These are phyloP conservation scores for Hydrotaea cyrtoneurina DNA, from an alignment of 2,888 invertebrate species.

Conservation along the genomic window DNA sequence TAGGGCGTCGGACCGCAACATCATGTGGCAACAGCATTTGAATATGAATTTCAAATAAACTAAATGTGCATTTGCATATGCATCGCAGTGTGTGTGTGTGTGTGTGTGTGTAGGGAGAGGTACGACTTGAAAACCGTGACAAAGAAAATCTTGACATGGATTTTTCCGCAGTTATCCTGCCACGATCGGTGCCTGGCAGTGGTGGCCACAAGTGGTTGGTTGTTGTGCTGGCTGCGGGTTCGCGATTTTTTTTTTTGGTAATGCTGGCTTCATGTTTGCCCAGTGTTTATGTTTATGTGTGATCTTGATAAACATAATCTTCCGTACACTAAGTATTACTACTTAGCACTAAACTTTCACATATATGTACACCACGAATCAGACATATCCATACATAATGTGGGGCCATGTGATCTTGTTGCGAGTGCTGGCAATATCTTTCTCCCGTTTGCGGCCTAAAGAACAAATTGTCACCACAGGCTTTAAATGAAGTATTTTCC, in stretches of 20 bases:
- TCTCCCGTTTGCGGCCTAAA: background rate
- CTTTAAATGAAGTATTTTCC: slow-evolving; percentile 13
- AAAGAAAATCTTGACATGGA: slow-evolving; percentile 56
- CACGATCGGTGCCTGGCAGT: slow-evolving; percentile 53
- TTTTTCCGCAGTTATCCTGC: slow-evolving; percentile 58
- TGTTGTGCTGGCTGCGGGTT: background rate
- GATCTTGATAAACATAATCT: slow-evolving; percentile 56
- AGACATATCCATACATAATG: slow-evolving; percentile 24
- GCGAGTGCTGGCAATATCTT: background rate
- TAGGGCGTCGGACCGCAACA: slow-evolving; percentile 12
- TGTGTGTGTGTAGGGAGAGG: background rate
- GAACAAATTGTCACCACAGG: slow-evolving; percentile 29
- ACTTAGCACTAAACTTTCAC: slow-evolving; percentile 42
- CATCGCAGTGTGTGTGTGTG: slow-evolving; percentile 4
- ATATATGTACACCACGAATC: background rate
- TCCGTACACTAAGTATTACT: background rate
- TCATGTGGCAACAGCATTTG: slow-evolving; percentile 17
- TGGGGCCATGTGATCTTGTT: slow-evolving; percentile 13
- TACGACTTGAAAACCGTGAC: slow-evolving; percentile 54
- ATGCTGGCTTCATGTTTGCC: slow-evolving; percentile 25
- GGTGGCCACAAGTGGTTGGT: slow-evolving; percentile 21
- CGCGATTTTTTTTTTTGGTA: too few species aligned
- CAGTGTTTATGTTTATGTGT: slow-evolving; percentile 25
- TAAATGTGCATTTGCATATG: slow-evolving; percentile 34
- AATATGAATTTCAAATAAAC: slow-evolving; percentile 51